phyloP scores from a whole-genome alignment of 2,797 vertebrate genomes.

The Etheostoma perlongum region DNA sequence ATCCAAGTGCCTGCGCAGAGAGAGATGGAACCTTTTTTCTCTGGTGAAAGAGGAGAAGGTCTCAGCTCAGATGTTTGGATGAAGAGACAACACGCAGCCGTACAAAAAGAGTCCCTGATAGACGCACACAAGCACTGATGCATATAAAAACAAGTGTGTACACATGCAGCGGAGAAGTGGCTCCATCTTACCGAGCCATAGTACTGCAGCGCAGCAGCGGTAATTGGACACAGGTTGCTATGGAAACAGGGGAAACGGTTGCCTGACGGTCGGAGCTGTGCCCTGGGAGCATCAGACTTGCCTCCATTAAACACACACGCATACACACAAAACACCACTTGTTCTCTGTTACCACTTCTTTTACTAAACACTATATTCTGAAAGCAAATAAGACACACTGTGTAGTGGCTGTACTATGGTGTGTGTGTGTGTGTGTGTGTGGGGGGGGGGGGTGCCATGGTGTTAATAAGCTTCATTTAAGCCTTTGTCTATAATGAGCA shows the following conservation, averaged over 20 bases:
- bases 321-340: slow-evolving; percentile 29
- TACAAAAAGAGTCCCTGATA: slow-evolving; percentile 49
- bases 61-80: slow-evolving; percentile 61
- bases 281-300: slow-evolving; percentile 86
- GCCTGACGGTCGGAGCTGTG: slow-evolving; percentile 88
- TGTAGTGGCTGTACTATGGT: slow-evolving; percentile 14
- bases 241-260: slow-evolving; percentile 98
- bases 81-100: slow-evolving; percentile 46
- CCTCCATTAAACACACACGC: slow-evolving; percentile 66
- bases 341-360: background rate
- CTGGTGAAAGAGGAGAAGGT: slow-evolving; percentile 54
- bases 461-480: slow-evolving; percentile 45
- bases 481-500: slow-evolving; percentile 46
- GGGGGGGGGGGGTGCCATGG: background rate
- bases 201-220: slow-evolving; percentile 78
- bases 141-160: slow-evolving; percentile 33
- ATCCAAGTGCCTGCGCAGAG: slow-evolving; percentile 48
- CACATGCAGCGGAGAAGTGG: slow-evolving; percentile 48
- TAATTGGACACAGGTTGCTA: slow-evolving; percentile 96
- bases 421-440: slow-evolving; percentile 39
- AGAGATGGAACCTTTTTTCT: slow-evolving; percentile 71
- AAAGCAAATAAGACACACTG: slow-evolving; percentile 23
- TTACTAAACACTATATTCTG: slow-evolving; percentile 12
- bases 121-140: slow-evolving; percentile 36
- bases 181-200: slow-evolving; percentile 84